A percentile compares a stretch with the other conserved stretches of the same genome.
These are phyloP conservation scores for Melanotaenia maccullochi DNA, from an alignment of 2,797 vertebrate species.

Conservation along the genomic window DNA sequence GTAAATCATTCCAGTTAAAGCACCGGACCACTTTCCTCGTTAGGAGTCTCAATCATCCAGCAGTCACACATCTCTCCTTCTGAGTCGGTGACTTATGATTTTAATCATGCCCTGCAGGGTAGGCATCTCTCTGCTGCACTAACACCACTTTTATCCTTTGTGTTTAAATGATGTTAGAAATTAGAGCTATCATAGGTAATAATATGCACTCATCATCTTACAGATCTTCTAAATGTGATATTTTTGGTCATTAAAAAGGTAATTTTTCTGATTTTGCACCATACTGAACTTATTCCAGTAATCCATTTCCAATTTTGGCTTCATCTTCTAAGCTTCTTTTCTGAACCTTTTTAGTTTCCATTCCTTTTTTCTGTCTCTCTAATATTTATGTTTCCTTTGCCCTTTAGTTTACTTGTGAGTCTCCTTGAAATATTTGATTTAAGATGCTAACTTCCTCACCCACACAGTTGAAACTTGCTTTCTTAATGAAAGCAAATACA, in stretches of 20 bases:
- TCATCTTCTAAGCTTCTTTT: background rate
- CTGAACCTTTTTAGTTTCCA: background rate
- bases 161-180: conserved; percentile 19
- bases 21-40: conserved; percentile 40
- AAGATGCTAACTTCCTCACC: conserved; percentile 24
- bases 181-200: background rate
- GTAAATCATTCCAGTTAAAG: conserved; percentile 68
- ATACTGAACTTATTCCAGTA: background rate
- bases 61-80: conserved; percentile 13
- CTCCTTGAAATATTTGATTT: background rate
- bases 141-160: conserved; percentile 22
- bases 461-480: background rate
- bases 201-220: background rate
- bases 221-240: background rate
- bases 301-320: too few species aligned
- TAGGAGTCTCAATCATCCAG: conserved; percentile 41
- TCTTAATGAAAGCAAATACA: conserved; percentile 7
- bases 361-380: background rate
- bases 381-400: background rate
- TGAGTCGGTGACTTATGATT: conserved; percentile 15
- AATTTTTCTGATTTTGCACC: background rate
- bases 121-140: background rate
- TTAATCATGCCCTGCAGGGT: conserved; percentile 12
- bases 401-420: background rate
- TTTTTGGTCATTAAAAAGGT: background rate